Evolutionary conservation across 2,797 vertebrate genomes (phyloP).

Genomic region (Enteromius paludinosus): DNA sequence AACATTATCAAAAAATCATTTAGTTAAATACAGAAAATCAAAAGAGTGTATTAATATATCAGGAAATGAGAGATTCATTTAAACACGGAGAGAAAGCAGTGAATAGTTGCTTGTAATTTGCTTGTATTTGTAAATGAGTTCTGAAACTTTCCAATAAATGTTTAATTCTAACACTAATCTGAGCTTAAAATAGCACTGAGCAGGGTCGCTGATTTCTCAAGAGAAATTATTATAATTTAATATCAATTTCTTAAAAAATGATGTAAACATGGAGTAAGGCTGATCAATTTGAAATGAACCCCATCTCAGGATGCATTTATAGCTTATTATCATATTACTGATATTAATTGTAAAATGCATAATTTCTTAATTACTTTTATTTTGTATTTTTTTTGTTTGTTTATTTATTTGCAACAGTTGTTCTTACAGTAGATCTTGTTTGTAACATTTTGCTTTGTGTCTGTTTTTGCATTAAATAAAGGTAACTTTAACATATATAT

Average conservation of each 20-base stretch:
- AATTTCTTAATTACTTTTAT: background rate
- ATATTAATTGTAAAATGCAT: background rate
- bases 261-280: too few species aligned
- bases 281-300: background rate
- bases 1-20: background rate
- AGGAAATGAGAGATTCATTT: background rate
- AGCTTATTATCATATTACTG: background rate
- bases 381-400: background rate
- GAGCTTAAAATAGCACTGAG: background rate
- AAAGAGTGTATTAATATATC: background rate
- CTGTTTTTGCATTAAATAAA: background rate
- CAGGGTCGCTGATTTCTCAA: background rate
- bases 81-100: background rate
- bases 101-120: background rate
- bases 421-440: background rate
- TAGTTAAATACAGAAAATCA: background rate
- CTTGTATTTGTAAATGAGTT: too few species aligned
- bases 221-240: background rate
- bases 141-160: slow-evolving; percentile 7
- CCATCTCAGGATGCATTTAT: background rate
- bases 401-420: background rate
- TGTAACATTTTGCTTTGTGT: background rate
- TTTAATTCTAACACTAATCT: background rate
- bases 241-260: background rate
- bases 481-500: background rate